Base-by-base conservation (phyloP, 2,888 invertebrate species). In the Ashinkailepas kermadecensis region DNA sequence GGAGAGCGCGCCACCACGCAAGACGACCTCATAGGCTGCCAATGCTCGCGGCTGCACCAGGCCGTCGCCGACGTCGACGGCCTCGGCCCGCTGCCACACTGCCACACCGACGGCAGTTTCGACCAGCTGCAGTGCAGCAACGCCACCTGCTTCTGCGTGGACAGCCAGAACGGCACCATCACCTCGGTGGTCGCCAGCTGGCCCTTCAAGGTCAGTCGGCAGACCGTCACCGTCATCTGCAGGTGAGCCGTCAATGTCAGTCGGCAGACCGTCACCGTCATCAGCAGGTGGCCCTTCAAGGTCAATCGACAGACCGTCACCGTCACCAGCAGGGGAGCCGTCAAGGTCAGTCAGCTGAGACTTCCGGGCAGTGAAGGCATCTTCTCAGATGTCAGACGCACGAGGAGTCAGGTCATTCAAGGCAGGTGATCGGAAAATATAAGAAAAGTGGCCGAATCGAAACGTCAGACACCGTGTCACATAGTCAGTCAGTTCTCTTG, bases 51-150 rank as follows among this genome's bases (percentile, higher is more conserved):
- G 59, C 59, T 59, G 59, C 59, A 59, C 59, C 4, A 59, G 12
- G 59, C 15, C 59, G 15, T 11, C 15, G 59, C 12, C 59, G 15
- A 15, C 59, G 59, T 74, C 15, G 54, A 74, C 10, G 74, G 74
- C 10, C 74, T 74, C 18, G 54, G 21, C 15, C 54, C 54, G 56
- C 74, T 18, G n/a, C 74, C 74, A 21, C 74, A 74, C 74, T 74
- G 74, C 56, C 54, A 56, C 54, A 56, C 18, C 21, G 21, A 74
- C 74, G 74, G 74, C 54, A 74, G 56, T 56, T 74, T 56, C 56
- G 74, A 74, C 74, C 10, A 13, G 21, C 74, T 74, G 56, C 74
- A 74, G 74, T 74, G 74, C 56, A 74, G 21, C 74, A 74, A 74
- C 74, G 11, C 11, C 56, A 74, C 74, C 56, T 74, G 74, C 56